Base-by-base conservation (phyloP, 2,888 invertebrate genomes). In the Chydorus sphaericus region DNA sequence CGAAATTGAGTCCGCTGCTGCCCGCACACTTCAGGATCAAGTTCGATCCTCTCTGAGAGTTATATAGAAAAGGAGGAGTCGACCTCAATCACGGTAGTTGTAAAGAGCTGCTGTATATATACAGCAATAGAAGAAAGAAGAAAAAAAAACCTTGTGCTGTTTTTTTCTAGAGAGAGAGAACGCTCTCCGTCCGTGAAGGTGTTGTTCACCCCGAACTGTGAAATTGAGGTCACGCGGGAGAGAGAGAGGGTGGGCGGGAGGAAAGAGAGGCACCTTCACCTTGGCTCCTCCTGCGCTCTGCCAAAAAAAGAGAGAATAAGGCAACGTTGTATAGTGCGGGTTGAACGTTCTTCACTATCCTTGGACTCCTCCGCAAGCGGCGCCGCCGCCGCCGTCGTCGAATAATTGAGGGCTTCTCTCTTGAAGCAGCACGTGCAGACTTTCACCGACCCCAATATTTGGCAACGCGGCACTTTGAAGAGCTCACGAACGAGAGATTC, bases 221-320 rank as follows among this genome's bases (percentile, higher is more conserved):
- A 20, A 44, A 44, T 44, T 44, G 44, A 44, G 44, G 44, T 44
- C 44, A n/a, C n/a, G n/a, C n/a, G n/a, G n/a, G n/a, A n/a, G n/a
- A n/a, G n/a, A n/a, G n/a, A n/a, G n/a, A n/a, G n/a, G n/a, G n/a
- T n/a, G n/a, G n/a, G n/a, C n/a, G n/a, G n/a, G n/a, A n/a, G n/a
- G n/a, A n/a, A n/a, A n/a, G 44, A 23, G 23, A 28, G 18, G 44
- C 44, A 44, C 44, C 44, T 44, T 44, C 44, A 44, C 44, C 44
- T 44, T 44, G 44, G 44, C 23, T 39, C n/a, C 39, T n/a, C 39
- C 39, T 18, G 20, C n/a, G 20, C n/a, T n/a, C n/a, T 18, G 20
- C 44, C 2, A 20, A 44, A 44, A 44, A 39, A 39, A 7, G 20
- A 39, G 4, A 39, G 20, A 18, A 7, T n/a, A 14, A 8, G 14